Evolutionary conservation across 2,888 invertebrate species (phyloP), one percentile per base, ranked within the genome.

Genomic region (Pristionchus entomophagus): DNA sequence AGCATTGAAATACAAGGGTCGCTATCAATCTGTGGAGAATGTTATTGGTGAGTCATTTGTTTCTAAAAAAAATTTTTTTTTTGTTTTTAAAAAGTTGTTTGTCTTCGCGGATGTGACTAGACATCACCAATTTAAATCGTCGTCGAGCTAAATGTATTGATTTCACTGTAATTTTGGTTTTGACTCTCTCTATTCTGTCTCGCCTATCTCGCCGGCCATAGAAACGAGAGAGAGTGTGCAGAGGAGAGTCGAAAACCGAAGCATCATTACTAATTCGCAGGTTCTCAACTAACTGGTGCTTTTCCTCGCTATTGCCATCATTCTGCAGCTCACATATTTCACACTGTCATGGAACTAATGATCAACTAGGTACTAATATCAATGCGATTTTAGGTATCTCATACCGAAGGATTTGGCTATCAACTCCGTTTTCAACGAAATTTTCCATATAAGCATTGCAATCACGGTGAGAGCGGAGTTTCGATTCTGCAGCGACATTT

Each of bases 1-100:
- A 32, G 78, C 49, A 1, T 51, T 19, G 32, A 51, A 80, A 32
- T 80, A 80, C 78, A 80, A 49, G 10, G 8, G 51, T 51, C 78
- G 78, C 49, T 80, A 80, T 32, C 78, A 80, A 80, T 80, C 78
- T 10, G 51, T 80, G 32, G 78, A 80, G 51, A 80, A 80, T 32
- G 78, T 80, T 51, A n/a, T 19, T 80, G 35, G 51, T 80, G 51
- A 51, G 51, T 12, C 19, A 41, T 45, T 22, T 26, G 10, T 22
- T 41, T 8, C 0, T 29, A 6, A n/a, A 65, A 77, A n/a, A n/a
- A n/a, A n/a, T n/a, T n/a, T n/a, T n/a, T n/a, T n/a, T 38, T 45
- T 4, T 38, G 17, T 77, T n/a, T 5, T 41, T 35, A 17, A 35
- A 59, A 26, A n/a, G n/a, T n/a, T n/a, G n/a, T n/a, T n/a, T n/a